Percentiles rank a stretch among this genome's conserved stretches.
phyloP scores from a whole-genome alignment of 2,888 invertebrate species.

The Amphimallon solstitiale region DNA sequence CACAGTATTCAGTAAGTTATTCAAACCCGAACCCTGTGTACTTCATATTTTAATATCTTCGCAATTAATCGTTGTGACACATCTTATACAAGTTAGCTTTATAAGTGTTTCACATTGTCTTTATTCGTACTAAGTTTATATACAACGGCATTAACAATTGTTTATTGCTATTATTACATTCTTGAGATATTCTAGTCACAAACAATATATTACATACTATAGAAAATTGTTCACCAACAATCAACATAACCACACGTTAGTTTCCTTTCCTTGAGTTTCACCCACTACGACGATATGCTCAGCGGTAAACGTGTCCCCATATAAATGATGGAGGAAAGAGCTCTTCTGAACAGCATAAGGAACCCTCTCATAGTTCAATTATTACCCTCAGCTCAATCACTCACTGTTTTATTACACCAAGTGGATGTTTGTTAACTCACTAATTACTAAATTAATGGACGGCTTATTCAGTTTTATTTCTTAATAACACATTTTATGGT shows the following conservation, averaged over 20 bases:
- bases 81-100: too few species aligned
- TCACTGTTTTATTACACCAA: conserved; percentile 20
- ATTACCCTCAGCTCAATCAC: conserved; percentile 24
- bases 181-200: not conserved
- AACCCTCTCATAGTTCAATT: conserved; percentile 8
- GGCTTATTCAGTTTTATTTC: conserved; percentile 31
- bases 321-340: conserved; percentile 9
- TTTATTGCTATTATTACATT: too few species aligned
- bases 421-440: conserved; percentile 28
- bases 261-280: not conserved
- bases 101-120: too few species aligned
- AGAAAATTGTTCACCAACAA: too few species aligned
- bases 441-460: conserved; percentile 33
- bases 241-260: not conserved
- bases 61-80: too few species aligned
- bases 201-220: not conserved
- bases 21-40: too few species aligned
- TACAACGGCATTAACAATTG: too few species aligned
- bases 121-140: too few species aligned
- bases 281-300: not conserved
- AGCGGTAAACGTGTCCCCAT: conserved; percentile 1
- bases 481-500: conserved; percentile 31
- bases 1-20: too few species aligned
- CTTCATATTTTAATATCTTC: too few species aligned
- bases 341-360: not conserved